phyloP scores from a whole-genome alignment of 2,113 vertebrate species.

The Cranoglanis bouderius region DNA sequence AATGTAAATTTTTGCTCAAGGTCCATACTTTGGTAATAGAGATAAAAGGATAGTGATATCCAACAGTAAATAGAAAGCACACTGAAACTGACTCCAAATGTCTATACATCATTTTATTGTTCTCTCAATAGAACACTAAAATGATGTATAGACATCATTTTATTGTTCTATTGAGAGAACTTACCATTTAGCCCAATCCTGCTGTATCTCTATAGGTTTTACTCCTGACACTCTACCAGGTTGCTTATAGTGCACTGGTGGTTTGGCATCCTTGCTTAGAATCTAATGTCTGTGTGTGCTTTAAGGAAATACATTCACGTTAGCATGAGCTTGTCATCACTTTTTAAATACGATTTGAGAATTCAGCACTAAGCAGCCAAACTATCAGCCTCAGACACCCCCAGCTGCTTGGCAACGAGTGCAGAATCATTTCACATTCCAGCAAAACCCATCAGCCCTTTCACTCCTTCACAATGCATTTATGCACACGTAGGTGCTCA shows the following conservation, averaged over 20 bases:
- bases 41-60: neutral
- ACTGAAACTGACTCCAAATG: neutral
- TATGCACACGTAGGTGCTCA: conserved; percentile 15
- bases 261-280: conserved; percentile 25
- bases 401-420: conserved; percentile 40
- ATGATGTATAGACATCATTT: neutral
- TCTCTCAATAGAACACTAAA: no score
- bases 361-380: conserved; percentile 28
- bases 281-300: conserved; percentile 24
- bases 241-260: conserved; percentile 8
- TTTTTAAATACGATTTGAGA: conserved; percentile 29
- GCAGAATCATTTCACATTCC: conserved; percentile 1
- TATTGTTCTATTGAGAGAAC: conserved; percentile 22
- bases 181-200: conserved; percentile 9
- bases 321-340: conserved; percentile 11
- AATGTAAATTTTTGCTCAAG: neutral
- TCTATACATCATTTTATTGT: neutral
- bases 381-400: conserved; percentile 43
- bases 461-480: conserved; percentile 6
- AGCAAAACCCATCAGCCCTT: conserved; percentile 18
- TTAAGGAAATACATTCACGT: conserved; percentile 23
- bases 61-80: neutral
- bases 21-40: neutral
- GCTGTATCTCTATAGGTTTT: neutral
- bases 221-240: neutral